These are phyloP conservation scores for Arenaria interpres DNA, from an alignment of 2,113 vertebrate genomes.

Conservation along the genomic window DNA sequence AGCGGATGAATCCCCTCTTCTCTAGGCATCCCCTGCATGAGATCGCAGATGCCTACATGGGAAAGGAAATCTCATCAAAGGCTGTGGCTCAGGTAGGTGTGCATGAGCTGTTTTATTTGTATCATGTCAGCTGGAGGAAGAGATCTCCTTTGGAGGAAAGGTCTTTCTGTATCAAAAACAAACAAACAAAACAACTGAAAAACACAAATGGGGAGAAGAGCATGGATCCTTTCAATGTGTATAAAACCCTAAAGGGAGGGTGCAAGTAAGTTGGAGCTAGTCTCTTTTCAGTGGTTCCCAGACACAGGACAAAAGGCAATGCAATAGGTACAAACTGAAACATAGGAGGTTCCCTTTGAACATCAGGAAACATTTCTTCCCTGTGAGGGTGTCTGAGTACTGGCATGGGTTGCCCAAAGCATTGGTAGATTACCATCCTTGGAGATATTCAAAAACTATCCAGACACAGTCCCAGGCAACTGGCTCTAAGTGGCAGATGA, in stretches of 20 bases:
- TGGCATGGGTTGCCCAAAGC: not conserved
- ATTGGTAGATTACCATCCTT: not conserved
- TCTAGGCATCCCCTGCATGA: not conserved
- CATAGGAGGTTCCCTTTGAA: not conserved
- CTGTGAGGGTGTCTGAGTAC: not conserved
- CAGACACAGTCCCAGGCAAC: not conserved
- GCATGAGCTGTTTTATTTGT: not conserved
- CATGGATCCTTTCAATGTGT: rapidly evolving
- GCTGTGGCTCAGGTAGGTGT: not conserved
- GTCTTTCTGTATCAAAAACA: not conserved
- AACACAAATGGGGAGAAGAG: not conserved
- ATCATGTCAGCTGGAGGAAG: not conserved
- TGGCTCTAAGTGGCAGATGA: not conserved
- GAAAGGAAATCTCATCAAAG: not conserved
- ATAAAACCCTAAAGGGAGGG: not conserved
- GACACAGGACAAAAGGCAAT: not conserved
- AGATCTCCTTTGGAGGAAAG: not conserved
- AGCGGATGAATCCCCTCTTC: not conserved
- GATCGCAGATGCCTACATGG: not conserved
- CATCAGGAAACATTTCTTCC: not conserved
- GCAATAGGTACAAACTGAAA: not conserved
- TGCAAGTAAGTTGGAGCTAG: not conserved
- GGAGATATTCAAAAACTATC: not conserved
- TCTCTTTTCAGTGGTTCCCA: not conserved
- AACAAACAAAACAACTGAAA: not conserved